phyloP scores from a whole-genome alignment of 2,888 invertebrate species.

The Minunthozetes semirufus region DNA sequence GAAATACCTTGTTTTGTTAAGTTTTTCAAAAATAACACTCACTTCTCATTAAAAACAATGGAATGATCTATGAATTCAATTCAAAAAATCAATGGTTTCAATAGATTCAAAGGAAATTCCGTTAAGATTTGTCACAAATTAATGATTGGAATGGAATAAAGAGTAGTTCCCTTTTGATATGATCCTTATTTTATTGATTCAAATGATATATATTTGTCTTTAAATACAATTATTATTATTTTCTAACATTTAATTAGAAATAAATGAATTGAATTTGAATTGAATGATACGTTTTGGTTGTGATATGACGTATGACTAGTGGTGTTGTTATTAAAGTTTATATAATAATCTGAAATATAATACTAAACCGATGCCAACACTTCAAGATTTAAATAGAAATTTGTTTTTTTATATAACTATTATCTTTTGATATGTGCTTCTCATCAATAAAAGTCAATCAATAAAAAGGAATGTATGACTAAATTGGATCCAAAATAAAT shows the following conservation, averaged over 20 bases:
- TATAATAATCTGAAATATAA: background rate
- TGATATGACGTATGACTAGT: slow-evolving; percentile 23
- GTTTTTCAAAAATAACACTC: too few species aligned
- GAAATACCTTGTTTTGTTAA: too few species aligned
- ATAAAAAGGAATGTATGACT: slow-evolving; percentile 25
- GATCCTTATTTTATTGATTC: too few species aligned
- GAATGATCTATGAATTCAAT: too few species aligned
- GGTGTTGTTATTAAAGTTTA: background rate
- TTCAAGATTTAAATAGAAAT: slow-evolving; percentile 5
- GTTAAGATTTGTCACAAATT: too few species aligned
- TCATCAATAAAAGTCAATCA: background rate
- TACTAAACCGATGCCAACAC: slow-evolving; percentile 14
- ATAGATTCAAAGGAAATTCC: too few species aligned
- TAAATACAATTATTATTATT: background rate
- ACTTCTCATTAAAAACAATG: too few species aligned
- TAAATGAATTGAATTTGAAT: background rate
- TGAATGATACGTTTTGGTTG: background rate
- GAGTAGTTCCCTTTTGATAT: too few species aligned
- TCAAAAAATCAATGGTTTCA: too few species aligned
- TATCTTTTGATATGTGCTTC: slow-evolving; percentile 22
- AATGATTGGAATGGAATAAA: too few species aligned
- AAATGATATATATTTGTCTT: background rate
- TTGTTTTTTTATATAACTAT: background rate
- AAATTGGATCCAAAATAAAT: background rate
- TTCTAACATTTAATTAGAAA: slow-evolving; percentile 2